Base-by-base conservation (phyloP, 2,797 vertebrate genomes). In the Gymnoscopelus microlampas region DNA sequence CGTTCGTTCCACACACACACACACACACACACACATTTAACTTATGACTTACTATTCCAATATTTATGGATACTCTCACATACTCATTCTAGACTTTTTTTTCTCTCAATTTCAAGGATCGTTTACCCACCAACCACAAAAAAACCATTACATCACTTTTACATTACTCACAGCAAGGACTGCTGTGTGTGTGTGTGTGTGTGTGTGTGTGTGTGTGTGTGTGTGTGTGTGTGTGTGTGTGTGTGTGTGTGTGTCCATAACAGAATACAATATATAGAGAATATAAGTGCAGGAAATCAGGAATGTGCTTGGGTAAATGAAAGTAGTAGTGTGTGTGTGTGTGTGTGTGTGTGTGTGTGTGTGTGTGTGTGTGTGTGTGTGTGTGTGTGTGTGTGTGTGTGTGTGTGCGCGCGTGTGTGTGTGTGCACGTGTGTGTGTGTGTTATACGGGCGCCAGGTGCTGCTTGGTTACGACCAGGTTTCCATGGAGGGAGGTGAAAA, bases 91-190 rank as follows among this genome's bases (percentile, higher is more conserved):
- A 73, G 76, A 82, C 79, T 82, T 93, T 87, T 84, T 91, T 89
- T 44, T 44, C 1, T 19, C 19, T 19, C 88, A 94, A 94, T 94
- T 94, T 94, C 93, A 94, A 93, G 93, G 91, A 90, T 93, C 90
- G 90, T 94, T 94, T 94, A 90, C 85, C 74, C 73, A 53, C 76
- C 79, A 80, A 85, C 85, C 87, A 79, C 66, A 80, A 83, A 53
- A 53, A 88, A 90, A 89, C 86, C 83, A 91, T 92, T 88, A 92
- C 85, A 89, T 91, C 87, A 91, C 72, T 86, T 85, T 81, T 86
- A 85, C 88, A 90, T 91, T 88, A 89, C 82, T 89, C 88, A 90
- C 82, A 76, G 77, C 63, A 85, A 85, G 82, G 76, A 77, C 71
- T 74, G 59, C 73, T 67, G 55, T 58, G 44, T 67, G 15, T 58